Conservation (phyloP, 2,797 vertebrate species). For the Etheostoma nigrum region DNA sequence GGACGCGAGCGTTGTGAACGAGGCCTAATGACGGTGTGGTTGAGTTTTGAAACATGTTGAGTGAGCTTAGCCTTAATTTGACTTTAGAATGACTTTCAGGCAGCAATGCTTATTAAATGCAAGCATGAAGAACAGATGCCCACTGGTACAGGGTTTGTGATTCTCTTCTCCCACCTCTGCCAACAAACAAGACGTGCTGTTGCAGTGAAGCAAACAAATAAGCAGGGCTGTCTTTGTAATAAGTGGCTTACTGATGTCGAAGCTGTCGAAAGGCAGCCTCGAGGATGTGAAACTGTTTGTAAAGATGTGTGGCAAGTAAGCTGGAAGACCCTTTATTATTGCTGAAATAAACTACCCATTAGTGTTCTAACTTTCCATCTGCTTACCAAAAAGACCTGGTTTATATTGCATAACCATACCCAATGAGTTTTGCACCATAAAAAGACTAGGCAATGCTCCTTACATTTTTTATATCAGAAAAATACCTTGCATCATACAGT, state of each 20-base stretch:
- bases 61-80: slow-evolving; percentile 51
- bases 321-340: slow-evolving; percentile 21
- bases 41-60: slow-evolving; percentile 44
- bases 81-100: slow-evolving; percentile 70
- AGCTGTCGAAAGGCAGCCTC: slow-evolving; percentile 22
- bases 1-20: no score
- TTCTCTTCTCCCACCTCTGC: slow-evolving; percentile 48
- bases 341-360: slow-evolving; percentile 4
- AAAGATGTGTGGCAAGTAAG: slow-evolving; percentile 25
- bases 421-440: slow-evolving; percentile 7
- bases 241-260: slow-evolving; percentile 42
- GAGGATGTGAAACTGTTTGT: slow-evolving; percentile 19
- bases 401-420: background rate
- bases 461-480: slow-evolving; percentile 22
- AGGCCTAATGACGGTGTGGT: slow-evolving; percentile 18
- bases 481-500: slow-evolving; percentile 43
- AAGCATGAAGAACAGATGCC: slow-evolving; percentile 59
- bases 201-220: slow-evolving; percentile 59
- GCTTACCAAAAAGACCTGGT: slow-evolving; percentile 17
- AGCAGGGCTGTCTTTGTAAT: slow-evolving; percentile 44
- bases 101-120: slow-evolving; percentile 67
- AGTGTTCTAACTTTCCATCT: slow-evolving; percentile 9
- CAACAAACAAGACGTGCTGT: slow-evolving; percentile 56
- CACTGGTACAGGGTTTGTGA: slow-evolving; percentile 52
- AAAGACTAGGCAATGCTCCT: background rate